phyloP scores from a whole-genome alignment of 1,140 invertebrate genomes.

The Antheraea mylitta region DNA sequence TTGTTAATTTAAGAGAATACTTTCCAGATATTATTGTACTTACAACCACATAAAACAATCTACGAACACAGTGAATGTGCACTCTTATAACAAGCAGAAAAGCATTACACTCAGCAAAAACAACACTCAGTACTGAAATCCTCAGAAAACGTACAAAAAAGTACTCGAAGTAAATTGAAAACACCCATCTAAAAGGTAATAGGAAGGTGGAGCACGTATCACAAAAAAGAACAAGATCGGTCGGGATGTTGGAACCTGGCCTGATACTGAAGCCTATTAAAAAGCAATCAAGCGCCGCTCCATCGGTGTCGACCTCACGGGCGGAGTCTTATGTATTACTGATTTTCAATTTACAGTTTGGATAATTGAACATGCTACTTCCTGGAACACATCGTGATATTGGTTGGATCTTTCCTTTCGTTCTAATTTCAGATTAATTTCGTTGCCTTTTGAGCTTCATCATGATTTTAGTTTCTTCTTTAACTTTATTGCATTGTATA shows the following conservation, averaged over 20 bases:
- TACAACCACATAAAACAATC: too few species aligned
- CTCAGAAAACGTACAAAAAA: conserved; percentile 5
- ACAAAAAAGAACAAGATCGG: conserved; percentile 21
- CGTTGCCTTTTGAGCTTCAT: not conserved
- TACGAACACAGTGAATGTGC: too few species aligned
- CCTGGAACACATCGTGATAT: not conserved
- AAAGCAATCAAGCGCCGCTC: conserved; percentile 38
- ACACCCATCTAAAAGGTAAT: conserved; percentile 19
- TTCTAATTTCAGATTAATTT: not conserved
- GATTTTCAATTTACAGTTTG: conserved; percentile 13
- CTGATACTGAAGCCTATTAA: conserved; percentile 35
- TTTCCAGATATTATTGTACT: too few species aligned
- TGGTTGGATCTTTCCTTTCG: not conserved
- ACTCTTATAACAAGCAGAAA: not conserved
- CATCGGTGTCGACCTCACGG: conserved; percentile 13
- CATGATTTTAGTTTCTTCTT: not conserved
- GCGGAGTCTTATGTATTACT: conserved; percentile 14
- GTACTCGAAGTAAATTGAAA: conserved; percentile 11
- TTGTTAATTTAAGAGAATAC: too few species aligned
- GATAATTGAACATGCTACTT: conserved; percentile 2
- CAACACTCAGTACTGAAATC: not conserved
- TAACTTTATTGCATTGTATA: not conserved
- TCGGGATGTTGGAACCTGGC: conserved; percentile 27
- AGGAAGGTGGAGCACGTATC: conserved; percentile 18
- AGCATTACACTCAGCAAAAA: not conserved